Percentiles rank a stretch among this genome's conserved stretches.
Conservation (phyloP, 2,888 invertebrate species). For the Pantelozetes paolii region DNA sequence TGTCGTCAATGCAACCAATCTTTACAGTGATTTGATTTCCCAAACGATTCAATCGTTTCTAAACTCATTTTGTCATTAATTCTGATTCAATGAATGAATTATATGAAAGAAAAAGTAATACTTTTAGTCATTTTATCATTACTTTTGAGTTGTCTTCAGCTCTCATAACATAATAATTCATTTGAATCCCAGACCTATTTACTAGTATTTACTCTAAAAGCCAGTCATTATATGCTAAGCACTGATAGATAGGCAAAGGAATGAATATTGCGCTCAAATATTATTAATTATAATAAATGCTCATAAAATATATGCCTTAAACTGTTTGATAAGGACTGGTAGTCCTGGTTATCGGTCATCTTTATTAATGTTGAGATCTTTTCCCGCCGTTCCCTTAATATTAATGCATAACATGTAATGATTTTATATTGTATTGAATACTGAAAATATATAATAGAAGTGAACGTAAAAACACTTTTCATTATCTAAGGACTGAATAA, state of each 20-base stretch:
- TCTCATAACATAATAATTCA: background rate
- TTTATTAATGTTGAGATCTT: slow-evolving; percentile 10
- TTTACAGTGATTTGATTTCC: slow-evolving; percentile 18
- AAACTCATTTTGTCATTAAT: no score
- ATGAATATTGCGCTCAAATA: slow-evolving; percentile 18
- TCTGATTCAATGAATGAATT: no score
- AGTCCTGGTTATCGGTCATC: slow-evolving; percentile 34
- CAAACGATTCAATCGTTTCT: background rate
- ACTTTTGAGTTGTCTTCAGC: background rate
- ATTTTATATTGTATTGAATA: slow-evolving; percentile 10
- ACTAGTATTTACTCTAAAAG: slow-evolving; percentile 26
- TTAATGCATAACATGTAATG: slow-evolving; percentile 2
- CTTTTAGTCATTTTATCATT: slow-evolving; percentile 24
- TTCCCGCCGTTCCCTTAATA: background rate
- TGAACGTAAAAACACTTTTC: slow-evolving; percentile 10
- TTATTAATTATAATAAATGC: slow-evolving; percentile 35
- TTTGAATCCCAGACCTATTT: background rate
- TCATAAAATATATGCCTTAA: slow-evolving; percentile 33
- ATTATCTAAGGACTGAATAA: slow-evolving; percentile 3
- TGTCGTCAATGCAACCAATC: slow-evolving; percentile 18
- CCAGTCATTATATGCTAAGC: slow-evolving; percentile 27
- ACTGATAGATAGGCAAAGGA: background rate
- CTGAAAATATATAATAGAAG: background rate
- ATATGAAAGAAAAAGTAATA: no score
- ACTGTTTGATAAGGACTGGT: slow-evolving; percentile 27